A percentile compares a stretch with the other conserved stretches of the same genome.
Conservation (phyloP, 2,113 vertebrate species). For the Plestiodon gilberti region DNA sequence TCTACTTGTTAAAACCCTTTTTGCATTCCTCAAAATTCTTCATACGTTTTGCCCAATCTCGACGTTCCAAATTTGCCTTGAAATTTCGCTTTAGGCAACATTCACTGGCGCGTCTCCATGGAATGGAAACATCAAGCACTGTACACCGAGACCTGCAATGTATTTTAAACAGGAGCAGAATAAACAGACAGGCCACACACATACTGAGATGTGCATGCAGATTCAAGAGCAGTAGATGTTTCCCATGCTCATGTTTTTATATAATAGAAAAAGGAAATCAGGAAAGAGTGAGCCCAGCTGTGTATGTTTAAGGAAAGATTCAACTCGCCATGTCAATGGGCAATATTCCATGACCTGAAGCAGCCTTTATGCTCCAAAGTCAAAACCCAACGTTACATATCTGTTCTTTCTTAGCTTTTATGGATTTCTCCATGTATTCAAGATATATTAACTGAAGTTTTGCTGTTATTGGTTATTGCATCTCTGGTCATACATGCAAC, state of each 20-base stretch:
- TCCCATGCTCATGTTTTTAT: conserved; percentile 19
- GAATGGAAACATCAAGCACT: conserved; percentile 37
- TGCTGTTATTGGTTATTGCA: not conserved
- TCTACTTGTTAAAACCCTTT: not conserved
- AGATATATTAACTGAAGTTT: not conserved
- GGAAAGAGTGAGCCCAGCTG: not conserved
- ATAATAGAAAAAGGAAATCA: conserved; percentile 22
- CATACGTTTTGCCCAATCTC: not conserved
- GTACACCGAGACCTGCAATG: not conserved
- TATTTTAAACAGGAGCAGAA: conserved; percentile 33
- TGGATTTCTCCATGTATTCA: not conserved
- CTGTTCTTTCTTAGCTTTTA: not conserved
- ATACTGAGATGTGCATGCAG: conserved; percentile 20
- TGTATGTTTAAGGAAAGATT: not conserved
- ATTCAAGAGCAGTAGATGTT: conserved; percentile 25
- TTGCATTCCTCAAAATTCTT: conserved; percentile 5
- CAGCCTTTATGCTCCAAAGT: not conserved
- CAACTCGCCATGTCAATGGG: conserved; percentile 25
- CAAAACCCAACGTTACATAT: not conserved
- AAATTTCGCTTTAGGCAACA: conserved; percentile 1
- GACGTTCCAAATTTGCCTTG: conserved; percentile 6
- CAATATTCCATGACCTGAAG: not conserved
- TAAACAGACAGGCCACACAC: conserved; percentile 44
- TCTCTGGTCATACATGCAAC: not conserved
- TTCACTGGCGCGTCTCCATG: not conserved